A percentile compares a stretch with the other conserved stretches of the same genome.
phyloP scores from a whole-genome alignment of 2,888 invertebrate genomes.

The Muschampia plurimacula region DNA sequence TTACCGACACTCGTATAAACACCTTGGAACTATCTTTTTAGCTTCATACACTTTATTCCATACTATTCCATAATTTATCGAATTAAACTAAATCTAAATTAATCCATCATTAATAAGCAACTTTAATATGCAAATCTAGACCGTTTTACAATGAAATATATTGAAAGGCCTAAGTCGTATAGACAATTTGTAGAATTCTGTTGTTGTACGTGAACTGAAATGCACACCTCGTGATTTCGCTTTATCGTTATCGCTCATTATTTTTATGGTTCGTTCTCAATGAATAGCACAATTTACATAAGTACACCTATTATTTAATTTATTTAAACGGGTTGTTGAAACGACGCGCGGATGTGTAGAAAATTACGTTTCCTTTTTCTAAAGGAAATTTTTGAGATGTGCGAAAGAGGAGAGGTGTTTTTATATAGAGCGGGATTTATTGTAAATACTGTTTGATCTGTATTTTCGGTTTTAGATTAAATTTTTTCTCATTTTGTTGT shows the following conservation, averaged over 20 bases:
- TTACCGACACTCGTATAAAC: too few relatives aligned
- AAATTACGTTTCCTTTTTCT: not conserved
- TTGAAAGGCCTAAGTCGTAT: not conserved
- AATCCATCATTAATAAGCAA: too few relatives aligned
- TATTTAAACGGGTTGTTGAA: constrained; percentile 11
- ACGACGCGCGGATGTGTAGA: not conserved
- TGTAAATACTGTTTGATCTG: not conserved
- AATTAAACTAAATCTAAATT: too few relatives aligned
- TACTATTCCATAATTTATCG: too few relatives aligned
- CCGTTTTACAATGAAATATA: not conserved
- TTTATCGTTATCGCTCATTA: constrained; percentile 30
- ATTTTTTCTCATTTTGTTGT: not conserved
- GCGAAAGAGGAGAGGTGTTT: constrained; percentile 5
- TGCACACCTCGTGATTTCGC: constrained; percentile 13
- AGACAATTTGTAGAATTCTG: not conserved
- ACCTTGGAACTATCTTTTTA: too few relatives aligned
- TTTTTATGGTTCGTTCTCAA: constrained; percentile 24
- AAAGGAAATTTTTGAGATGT: not conserved
- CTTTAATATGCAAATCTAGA: not conserved
- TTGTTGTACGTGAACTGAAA: not conserved
- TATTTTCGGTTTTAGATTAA: not conserved
- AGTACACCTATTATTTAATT: constrained; percentile 19
- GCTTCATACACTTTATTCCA: too few relatives aligned
- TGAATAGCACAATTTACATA: constrained; percentile 23
- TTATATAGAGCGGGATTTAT: not conserved